phyloP scores from a whole-genome alignment of 2,113 vertebrate species.

The Pangasianodon gigas region DNA sequence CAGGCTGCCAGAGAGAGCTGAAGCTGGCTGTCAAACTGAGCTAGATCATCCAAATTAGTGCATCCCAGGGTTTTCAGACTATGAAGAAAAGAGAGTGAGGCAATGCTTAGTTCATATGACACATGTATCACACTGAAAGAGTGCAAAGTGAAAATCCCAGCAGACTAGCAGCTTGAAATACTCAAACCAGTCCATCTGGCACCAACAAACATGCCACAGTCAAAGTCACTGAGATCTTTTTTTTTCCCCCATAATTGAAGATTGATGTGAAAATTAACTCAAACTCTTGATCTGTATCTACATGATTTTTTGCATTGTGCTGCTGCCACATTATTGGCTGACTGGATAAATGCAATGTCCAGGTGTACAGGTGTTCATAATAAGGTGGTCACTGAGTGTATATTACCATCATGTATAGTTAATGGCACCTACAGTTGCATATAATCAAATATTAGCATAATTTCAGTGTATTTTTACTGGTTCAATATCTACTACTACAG shows the following conservation, averaged over 20 bases:
- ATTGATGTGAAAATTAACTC: not conserved
- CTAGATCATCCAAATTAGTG: conserved; percentile 76
- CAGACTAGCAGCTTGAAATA: not conserved
- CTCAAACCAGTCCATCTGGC: not conserved
- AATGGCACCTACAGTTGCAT: not conserved
- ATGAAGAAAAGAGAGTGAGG: conserved; percentile 8
- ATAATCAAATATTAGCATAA: not conserved
- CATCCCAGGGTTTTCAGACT: conserved; percentile 77
- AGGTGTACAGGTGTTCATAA: not conserved
- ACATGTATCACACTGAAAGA: not conserved
- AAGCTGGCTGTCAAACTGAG: conserved; percentile 75
- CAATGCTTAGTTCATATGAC: not conserved
- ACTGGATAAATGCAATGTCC: not conserved
- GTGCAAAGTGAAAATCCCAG: not conserved
- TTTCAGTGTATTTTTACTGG: not conserved
- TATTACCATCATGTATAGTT: not conserved
- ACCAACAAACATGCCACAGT: not conserved
- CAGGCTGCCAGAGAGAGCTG: conserved; percentile 77
- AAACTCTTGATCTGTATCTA: not conserved
- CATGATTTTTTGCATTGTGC: not conserved
- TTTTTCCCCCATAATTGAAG: not conserved
- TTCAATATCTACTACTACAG: not conserved
- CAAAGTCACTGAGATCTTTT: not conserved
- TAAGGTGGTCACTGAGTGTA: not conserved
- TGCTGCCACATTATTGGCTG: not conserved